These are phyloP conservation scores for Eretmochelys imbricata DNA, from an alignment of 2,113 vertebrate genomes.

Conservation along the genomic window DNA sequence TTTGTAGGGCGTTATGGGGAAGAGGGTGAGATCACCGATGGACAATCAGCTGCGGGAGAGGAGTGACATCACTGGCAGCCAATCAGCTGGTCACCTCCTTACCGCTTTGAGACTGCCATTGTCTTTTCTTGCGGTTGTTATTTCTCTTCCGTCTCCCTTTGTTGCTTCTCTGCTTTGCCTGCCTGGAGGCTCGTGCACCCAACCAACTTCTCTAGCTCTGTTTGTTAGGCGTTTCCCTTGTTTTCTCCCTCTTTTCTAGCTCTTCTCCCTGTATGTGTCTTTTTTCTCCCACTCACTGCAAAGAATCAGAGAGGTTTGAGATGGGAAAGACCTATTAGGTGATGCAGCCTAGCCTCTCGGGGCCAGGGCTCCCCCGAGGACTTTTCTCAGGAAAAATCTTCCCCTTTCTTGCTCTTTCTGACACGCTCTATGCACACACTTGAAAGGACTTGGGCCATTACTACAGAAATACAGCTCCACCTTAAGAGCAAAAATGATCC, in stretches of 20 bases:
- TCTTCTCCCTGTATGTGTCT: not conserved
- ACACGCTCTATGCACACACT: not conserved
- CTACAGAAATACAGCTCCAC: not conserved
- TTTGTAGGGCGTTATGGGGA: constrained; percentile 25
- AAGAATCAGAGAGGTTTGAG: not conserved
- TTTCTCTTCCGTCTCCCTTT: constrained; percentile 6
- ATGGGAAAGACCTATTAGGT: not conserved
- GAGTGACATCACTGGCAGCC: constrained; percentile 32
- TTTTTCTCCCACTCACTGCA: not conserved
- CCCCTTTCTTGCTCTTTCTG: not conserved
- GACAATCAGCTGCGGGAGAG: not conserved
- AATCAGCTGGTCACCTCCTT: not conserved
- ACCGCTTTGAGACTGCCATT: not conserved
- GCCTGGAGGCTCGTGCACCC: not conserved
- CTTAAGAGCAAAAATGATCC: not conserved
- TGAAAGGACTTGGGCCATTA: not conserved
- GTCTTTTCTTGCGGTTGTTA: not conserved
- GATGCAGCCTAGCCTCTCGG: not conserved
- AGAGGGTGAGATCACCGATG: constrained; percentile 16
- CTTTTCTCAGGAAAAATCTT: not conserved
- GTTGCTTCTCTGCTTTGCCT: constrained; percentile 8
- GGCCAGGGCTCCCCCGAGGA: not conserved
- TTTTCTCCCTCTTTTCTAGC: not conserved
- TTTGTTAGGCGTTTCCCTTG: not conserved
- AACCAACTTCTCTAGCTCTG: not conserved